These are phyloP conservation scores for Ariolimax columbianus DNA, from an alignment of 2,888 invertebrate genomes.

Conservation along the genomic window DNA sequence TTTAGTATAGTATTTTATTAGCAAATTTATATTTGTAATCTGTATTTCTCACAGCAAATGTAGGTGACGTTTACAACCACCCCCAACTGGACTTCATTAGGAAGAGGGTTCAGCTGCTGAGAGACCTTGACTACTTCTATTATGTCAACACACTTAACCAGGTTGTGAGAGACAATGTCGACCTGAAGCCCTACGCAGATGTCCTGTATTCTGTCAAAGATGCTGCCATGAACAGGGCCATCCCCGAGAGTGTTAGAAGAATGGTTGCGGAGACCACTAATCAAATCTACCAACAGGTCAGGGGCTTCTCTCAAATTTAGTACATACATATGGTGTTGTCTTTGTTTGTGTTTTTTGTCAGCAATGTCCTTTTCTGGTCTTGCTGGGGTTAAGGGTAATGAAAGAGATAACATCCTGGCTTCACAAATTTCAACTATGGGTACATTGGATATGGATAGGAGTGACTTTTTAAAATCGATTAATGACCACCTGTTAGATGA, in stretches of 20 bases:
- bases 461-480: no score
- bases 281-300: conserved; percentile 65
- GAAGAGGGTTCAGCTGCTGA: conserved; percentile 1
- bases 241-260: conserved; percentile 58
- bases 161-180: conserved; percentile 27
- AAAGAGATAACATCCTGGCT: no score
- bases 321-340: no score
- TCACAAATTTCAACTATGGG: no score
- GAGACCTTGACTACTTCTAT: neutral
- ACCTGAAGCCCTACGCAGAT: conserved; percentile 50
- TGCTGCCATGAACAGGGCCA: conserved; percentile 54
- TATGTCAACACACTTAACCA: neutral
- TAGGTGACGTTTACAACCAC: conserved; percentile 12
- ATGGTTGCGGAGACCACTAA: conserved; percentile 53
- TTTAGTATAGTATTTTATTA: no score
- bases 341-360: no score
- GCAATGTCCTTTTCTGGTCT: no score
- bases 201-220: conserved; percentile 51
- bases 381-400: no score
- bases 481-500: no score
- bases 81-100: conserved; percentile 4
- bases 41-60: neutral
- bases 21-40: neutral
- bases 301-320: no score
- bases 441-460: no score